These are phyloP conservation scores for Rhodophaea formosa DNA, from an alignment of 2,888 invertebrate genomes.

Conservation along the genomic window DNA sequence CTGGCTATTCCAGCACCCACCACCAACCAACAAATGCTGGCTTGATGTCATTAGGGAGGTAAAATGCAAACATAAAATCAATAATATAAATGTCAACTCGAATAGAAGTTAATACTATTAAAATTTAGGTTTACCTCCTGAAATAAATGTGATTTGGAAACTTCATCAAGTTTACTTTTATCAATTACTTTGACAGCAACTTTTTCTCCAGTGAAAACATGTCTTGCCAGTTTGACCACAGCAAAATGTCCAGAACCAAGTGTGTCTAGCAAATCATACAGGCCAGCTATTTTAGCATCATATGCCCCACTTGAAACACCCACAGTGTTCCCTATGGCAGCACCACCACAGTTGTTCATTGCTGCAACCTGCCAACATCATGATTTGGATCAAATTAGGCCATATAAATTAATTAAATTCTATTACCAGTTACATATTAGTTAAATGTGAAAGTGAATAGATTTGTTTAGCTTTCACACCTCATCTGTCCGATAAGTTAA, in stretches of 20 bases:
- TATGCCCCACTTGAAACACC: constrained; percentile 78
- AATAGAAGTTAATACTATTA: constrained; percentile 2
- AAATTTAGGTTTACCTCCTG: constrained; percentile 86
- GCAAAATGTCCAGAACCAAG: constrained; percentile 99
- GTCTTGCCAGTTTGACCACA: constrained; percentile 97
- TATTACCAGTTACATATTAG: background rate
- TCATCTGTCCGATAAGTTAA: background rate
- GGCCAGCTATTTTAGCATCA: constrained; percentile 95
- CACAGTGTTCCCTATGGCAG: constrained; percentile 25
- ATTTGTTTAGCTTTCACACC: constrained; percentile 5
- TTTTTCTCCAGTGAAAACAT: constrained; percentile 99
- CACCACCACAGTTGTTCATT: constrained; percentile 67
- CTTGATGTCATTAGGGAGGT: no score
- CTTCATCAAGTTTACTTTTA: constrained; percentile 97
- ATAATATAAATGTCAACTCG: background rate
- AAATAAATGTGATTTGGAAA: constrained; percentile 96
- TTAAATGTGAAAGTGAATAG: constrained; percentile 9
- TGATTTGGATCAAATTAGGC: background rate
- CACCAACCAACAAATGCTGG: no score
- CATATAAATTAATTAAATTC: background rate
- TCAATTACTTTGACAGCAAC: constrained; percentile 99
- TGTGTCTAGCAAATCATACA: constrained; percentile 98
- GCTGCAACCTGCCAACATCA: constrained; percentile 29
- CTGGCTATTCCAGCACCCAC: no score
- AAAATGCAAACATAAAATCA: constrained; percentile 8